A percentile compares a stretch with the other conserved stretches of the same genome.
Evolutionary conservation across 2,113 vertebrate species (phyloP).

Genomic region (Xiphophorus hellerii): DNA sequence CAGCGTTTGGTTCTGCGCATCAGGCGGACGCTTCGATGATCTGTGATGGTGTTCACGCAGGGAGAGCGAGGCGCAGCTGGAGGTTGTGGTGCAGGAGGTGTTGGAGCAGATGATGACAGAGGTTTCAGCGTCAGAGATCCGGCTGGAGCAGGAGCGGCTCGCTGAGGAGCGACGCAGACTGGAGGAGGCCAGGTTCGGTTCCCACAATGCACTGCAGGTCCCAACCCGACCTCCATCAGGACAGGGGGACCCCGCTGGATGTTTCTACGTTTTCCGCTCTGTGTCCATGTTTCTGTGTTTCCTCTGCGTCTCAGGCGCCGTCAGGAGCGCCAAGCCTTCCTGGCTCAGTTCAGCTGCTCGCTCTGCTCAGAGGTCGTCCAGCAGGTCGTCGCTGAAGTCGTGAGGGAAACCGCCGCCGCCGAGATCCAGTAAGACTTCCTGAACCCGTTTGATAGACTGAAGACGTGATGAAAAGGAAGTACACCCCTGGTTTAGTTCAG

Average conservation of each 20-base stretch:
- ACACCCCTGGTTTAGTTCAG: no score
- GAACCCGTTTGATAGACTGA: not conserved
- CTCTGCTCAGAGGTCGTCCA: slow-evolving; percentile 83
- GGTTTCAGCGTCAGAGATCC: slow-evolving; percentile 72
- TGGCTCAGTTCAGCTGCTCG: slow-evolving; percentile 81
- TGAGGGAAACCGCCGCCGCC: slow-evolving; percentile 72
- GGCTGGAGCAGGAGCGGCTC: slow-evolving; percentile 77
- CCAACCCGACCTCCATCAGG: not conserved
- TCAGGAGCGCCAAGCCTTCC: slow-evolving; percentile 82
- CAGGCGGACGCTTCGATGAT: not conserved
- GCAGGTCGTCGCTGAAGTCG: slow-evolving; percentile 81
- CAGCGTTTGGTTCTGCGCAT: no score
- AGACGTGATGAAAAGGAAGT: not conserved
- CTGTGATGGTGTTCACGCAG: slow-evolving; percentile 66
- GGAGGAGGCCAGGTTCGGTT: slow-evolving; percentile 87
- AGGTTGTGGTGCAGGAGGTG: slow-evolving; percentile 81
- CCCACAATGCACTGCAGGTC: not conserved
- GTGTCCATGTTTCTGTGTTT: not conserved
- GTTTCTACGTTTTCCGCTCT: no score
- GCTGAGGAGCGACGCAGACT: slow-evolving; percentile 82
- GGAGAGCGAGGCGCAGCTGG: slow-evolving; percentile 73
- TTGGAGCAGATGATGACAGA: slow-evolving; percentile 78
- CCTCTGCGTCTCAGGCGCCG: slow-evolving; percentile 76
- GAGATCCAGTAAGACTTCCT: slow-evolving; percentile 83
- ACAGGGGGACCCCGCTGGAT: no score